Base-by-base conservation (phyloP, 2,888 invertebrate genomes). In the Xanthia togata region DNA sequence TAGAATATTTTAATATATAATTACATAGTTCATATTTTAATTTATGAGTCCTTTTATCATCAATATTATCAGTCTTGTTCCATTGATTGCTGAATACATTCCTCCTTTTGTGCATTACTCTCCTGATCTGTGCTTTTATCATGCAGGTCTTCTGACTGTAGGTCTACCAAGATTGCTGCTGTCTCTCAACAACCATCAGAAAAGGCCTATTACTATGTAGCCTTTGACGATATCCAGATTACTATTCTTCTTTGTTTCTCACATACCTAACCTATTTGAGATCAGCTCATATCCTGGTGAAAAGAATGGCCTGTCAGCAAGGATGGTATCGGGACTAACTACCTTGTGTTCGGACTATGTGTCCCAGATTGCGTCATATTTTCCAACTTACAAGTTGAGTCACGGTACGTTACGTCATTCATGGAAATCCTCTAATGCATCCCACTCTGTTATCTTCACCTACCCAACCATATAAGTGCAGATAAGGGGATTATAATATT, bases 401-500 rank as follows among this genome's bases (percentile, higher is more conserved):
- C 38, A 70, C 11, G 1, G 9, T n/a, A 17, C 6, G 8, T 72
- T 26, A 62, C 75, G 47, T 81, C 47, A 78, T 12, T 55, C 11
- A 12, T 31, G 55, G n/a, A 41, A 14, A 47, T n/a, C 38, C 9
- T 26, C 44, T 35, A 47, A 57, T 81, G 73, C 55, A 50, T 57
- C 55, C 74, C 38, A 55, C 55, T n/a, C 11, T 6, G 38, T 80
- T 63, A 78, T 78, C 62, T 17, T 4, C 31, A 47, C 31, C 44
- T 53, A 70, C 26, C 31, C 41, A 63, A 23, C 31, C 62, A 41
- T 41, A 47, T 38, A 80, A 80, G 38, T 73, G 47, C 12, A 38
- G 73, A 80, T 73, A 80, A 80, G 14, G 12, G 55, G 73, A 73
- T 73, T 62, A 55, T 38, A 73, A 55, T 80, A 77, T 73, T 62